phyloP scores from a whole-genome alignment of 2,797 vertebrate species.

The Pseudochaenichthys georgianus region DNA sequence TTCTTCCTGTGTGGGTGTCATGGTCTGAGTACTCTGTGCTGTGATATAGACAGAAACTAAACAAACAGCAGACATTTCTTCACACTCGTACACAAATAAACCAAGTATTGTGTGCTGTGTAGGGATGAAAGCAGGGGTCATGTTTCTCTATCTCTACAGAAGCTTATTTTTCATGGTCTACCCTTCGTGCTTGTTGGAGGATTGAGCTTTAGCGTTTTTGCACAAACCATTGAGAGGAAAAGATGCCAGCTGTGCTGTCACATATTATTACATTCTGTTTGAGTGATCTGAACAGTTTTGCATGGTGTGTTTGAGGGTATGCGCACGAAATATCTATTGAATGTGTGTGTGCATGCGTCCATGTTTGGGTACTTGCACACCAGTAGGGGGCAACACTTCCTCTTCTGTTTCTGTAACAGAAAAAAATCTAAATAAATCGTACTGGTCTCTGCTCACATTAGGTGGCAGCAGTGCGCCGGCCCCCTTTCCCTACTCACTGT shows the following conservation, averaged over 20 bases:
- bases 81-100: constrained; percentile 31
- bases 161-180: constrained; percentile 5
- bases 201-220: constrained; percentile 15
- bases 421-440: neutral
- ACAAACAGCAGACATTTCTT: constrained; percentile 46
- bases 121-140: constrained; percentile 24
- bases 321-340: neutral
- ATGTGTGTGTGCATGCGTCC: neutral
- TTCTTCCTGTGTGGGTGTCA: constrained; percentile 73
- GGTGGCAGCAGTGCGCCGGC: constrained; percentile 68
- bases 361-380: constrained; percentile 4
- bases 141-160: constrained; percentile 26
- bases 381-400: constrained; percentile 68
- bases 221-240: constrained; percentile 13
- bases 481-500: constrained; percentile 37
- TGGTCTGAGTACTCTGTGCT: constrained; percentile 56
- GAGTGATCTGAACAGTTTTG: constrained; percentile 26
- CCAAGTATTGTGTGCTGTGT: neutral
- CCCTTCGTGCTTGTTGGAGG: constrained; percentile 5
- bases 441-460: constrained; percentile 15
- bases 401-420: neutral
- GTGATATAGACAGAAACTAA: constrained; percentile 67
- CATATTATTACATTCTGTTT: constrained; percentile 8
- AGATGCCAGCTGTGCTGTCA: constrained; percentile 19
- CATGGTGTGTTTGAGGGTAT: constrained; percentile 9